Evolutionary conservation across 2,113 vertebrate species (phyloP).

Genomic region (Cololabis saira): DNA sequence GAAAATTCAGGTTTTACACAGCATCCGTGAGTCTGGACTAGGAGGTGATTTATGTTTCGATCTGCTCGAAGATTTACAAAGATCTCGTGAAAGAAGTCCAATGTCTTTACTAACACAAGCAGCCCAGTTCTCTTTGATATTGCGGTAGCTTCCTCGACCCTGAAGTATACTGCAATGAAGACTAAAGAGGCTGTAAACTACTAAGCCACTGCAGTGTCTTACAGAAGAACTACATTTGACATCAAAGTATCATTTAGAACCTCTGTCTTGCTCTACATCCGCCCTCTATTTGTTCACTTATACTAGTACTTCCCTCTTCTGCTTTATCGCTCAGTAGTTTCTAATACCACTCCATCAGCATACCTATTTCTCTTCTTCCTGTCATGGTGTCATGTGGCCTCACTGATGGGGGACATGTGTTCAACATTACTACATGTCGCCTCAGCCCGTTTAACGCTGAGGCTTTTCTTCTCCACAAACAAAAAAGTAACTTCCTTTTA

Average conservation of each 20-base stretch:
- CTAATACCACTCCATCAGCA: background rate
- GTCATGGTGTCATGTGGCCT: background rate
- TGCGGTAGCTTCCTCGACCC: background rate
- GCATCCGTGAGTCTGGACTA: too few species aligned
- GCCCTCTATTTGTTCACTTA: background rate
- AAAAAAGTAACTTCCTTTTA: constrained; percentile 21
- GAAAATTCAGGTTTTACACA: too few species aligned
- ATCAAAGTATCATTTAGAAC: background rate
- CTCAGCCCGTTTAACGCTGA: constrained; percentile 22
- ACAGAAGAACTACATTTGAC: background rate
- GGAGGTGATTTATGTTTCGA: too few species aligned
- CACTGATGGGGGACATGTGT: constrained; percentile 14
- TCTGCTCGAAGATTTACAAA: too few species aligned
- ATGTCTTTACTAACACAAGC: background rate
- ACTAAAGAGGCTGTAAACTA: background rate
- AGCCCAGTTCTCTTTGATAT: background rate
- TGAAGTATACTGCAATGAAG: background rate
- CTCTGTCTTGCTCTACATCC: background rate
- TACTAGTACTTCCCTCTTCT: background rate
- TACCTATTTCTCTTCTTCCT: constrained; percentile 9
- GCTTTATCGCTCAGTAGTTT: background rate
- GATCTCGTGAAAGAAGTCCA: too few species aligned
- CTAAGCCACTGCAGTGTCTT: background rate
- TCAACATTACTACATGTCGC: constrained; percentile 37
- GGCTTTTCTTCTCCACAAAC: constrained; percentile 17